A percentile compares a stretch with the other conserved stretches of the same genome.
phyloP scores from a whole-genome alignment of 2,113 vertebrate species.

The Pachypanchax playfairii region DNA sequence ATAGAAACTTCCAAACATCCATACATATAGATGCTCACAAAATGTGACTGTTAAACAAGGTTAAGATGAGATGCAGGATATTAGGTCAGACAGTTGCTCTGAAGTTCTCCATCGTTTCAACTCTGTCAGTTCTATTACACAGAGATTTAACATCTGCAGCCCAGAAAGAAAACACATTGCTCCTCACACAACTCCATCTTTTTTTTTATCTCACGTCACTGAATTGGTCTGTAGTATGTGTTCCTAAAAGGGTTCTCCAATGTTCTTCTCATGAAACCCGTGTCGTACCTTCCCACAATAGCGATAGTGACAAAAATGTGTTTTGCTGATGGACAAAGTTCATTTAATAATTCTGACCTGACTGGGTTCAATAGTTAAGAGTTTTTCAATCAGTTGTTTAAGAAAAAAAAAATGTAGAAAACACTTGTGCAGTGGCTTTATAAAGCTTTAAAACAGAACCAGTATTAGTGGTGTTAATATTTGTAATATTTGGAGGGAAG shows the following conservation, averaged over 20 bases:
- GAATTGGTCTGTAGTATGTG: neutral
- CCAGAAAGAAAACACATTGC: slow-evolving; percentile 9
- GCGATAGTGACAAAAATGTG: neutral
- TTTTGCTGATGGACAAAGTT: neutral
- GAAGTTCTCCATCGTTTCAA: slow-evolving; percentile 64
- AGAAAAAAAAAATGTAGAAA: too few relatives aligned
- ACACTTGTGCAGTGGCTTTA: too few relatives aligned
- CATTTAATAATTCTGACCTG: neutral
- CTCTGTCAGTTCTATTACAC: slow-evolving; percentile 61
- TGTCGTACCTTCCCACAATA: neutral
- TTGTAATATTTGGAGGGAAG: too few relatives aligned
- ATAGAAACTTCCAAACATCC: slow-evolving; percentile 5
- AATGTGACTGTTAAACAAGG: slow-evolving; percentile 59
- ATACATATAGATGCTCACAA: slow-evolving; percentile 11
- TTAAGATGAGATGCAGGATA: slow-evolving; percentile 62
- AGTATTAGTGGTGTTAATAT: too few relatives aligned
- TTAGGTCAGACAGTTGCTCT: slow-evolving; percentile 67
- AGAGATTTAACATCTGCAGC: slow-evolving; percentile 51
- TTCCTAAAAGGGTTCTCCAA: neutral
- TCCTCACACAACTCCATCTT: slow-evolving; percentile 3
- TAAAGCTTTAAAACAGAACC: too few relatives aligned
- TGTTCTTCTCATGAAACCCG: neutral
- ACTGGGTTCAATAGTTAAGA: neutral
- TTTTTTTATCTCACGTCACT: slow-evolving; percentile 5
- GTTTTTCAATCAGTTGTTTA: neutral